phyloP scores from a whole-genome alignment of 64 coral and sea anemone species.

The Exaiptasia diaphana region DNA sequence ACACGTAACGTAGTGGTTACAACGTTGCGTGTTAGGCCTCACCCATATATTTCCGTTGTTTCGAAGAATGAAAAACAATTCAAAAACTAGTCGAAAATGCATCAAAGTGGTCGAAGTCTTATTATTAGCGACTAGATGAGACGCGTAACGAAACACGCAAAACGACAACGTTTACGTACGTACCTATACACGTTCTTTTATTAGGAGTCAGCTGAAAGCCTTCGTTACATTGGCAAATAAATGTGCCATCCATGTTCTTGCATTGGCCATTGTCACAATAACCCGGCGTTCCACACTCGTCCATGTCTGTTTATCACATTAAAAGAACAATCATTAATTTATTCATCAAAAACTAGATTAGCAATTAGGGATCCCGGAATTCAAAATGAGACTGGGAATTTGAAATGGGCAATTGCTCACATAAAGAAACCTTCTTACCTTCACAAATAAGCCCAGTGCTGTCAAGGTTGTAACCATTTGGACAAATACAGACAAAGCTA shows the following conservation, averaged over 20 bases:
- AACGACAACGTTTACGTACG: background rate
- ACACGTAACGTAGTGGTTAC: no score
- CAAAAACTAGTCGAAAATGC: no score
- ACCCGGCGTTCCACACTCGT: constrained; percentile 65
- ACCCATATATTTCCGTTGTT: no score
- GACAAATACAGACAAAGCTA: constrained; percentile 82
- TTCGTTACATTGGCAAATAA: constrained; percentile 54
- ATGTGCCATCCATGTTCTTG: constrained; percentile 63
- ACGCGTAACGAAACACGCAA: no score
- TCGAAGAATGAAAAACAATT: no score
- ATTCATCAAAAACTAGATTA: no score
- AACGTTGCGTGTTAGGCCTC: no score
- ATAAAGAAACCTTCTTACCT: constrained; percentile 24
- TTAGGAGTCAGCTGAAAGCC: constrained; percentile 42
- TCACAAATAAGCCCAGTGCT: constrained; percentile 50
- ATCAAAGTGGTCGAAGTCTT: no score
- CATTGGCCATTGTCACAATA: constrained; percentile 79
- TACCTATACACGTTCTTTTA: constrained; percentile 65
- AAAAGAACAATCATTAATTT: no score
- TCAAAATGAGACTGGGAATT: background rate
- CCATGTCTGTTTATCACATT: constrained; percentile 39
- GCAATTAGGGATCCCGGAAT: no score
- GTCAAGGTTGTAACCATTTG: constrained; percentile 55
- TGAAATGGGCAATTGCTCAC: background rate
- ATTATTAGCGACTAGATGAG: no score